Conservation (phyloP, 2,888 invertebrate genomes). For the Elmis aenea region DNA sequence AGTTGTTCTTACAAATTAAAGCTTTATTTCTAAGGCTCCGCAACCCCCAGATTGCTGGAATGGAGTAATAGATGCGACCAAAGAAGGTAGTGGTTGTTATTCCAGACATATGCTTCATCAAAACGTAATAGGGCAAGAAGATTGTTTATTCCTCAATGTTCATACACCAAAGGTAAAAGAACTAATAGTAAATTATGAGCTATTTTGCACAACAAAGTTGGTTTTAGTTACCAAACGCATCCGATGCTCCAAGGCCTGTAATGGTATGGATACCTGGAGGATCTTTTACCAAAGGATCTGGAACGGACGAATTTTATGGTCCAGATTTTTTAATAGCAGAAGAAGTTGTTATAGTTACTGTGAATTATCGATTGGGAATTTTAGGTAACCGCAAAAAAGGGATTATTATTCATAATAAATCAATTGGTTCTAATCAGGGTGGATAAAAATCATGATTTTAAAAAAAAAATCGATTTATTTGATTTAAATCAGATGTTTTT, state of each 20-base stretch:
- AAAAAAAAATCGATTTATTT: too few species aligned
- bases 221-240: constrained; percentile 12
- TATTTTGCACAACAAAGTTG: too few species aligned
- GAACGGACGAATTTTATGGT: constrained; percentile 36
- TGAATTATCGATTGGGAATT: constrained; percentile 49
- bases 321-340: constrained; percentile 48
- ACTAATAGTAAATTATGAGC: neutral
- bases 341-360: constrained; percentile 47
- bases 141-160: constrained; percentile 32
- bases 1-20: too few species aligned
- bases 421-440: too few species aligned
- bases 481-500: too few species aligned
- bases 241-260: constrained; percentile 29
- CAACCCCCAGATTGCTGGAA: constrained; percentile 40
- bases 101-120: constrained; percentile 23
- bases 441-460: too few species aligned
- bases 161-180: constrained; percentile 21
- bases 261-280: constrained; percentile 53
- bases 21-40: constrained; percentile 33
- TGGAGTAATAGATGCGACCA: constrained; percentile 37
- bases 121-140: constrained; percentile 19
- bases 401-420: neutral
- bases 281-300: constrained; percentile 48
- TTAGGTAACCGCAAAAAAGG: constrained; percentile 25
- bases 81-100: constrained; percentile 29